These are phyloP conservation scores for Scaptomyza graminum DNA, from an alignment of 1,140 invertebrate genomes.

Conservation along the genomic window DNA sequence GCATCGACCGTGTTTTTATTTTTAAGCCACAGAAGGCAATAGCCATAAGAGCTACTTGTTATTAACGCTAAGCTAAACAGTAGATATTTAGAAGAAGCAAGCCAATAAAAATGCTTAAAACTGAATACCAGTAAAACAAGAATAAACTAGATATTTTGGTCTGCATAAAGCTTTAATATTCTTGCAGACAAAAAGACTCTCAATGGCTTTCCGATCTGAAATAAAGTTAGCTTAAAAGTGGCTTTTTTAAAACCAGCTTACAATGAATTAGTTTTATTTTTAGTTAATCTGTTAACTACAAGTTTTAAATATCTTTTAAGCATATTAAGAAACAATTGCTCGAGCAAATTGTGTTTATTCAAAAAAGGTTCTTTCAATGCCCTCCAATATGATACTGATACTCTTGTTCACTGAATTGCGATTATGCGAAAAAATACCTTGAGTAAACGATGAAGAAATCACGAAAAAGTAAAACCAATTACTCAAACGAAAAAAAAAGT, in stretches of 20 bases:
- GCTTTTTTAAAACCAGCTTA: too few species aligned
- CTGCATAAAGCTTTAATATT: neutral
- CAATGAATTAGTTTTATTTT: too few species aligned
- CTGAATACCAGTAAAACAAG: neutral
- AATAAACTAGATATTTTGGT: neutral
- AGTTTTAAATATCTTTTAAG: too few species aligned
- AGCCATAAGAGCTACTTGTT: neutral
- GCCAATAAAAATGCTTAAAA: slow-evolving; percentile 10
- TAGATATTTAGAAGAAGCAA: neutral
- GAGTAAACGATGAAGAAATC: neutral
- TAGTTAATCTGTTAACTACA: too few species aligned
- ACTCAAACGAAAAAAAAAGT: neutral
- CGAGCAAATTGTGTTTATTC: too few species aligned
- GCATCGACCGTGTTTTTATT: too few species aligned
- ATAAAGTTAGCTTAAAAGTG: too few species aligned
- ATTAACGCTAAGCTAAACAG: neutral
- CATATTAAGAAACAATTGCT: too few species aligned
- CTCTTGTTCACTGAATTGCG: too few species aligned
- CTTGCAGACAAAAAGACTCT: neutral
- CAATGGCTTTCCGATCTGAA: neutral
- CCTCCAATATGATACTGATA: neutral
- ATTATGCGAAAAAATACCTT: neutral
- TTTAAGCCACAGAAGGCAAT: neutral
- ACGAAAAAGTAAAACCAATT: slow-evolving; percentile 11
- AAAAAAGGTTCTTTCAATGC: too few species aligned